Base-by-base conservation (phyloP, 2,888 invertebrate species). In the Smittia aterrima region DNA sequence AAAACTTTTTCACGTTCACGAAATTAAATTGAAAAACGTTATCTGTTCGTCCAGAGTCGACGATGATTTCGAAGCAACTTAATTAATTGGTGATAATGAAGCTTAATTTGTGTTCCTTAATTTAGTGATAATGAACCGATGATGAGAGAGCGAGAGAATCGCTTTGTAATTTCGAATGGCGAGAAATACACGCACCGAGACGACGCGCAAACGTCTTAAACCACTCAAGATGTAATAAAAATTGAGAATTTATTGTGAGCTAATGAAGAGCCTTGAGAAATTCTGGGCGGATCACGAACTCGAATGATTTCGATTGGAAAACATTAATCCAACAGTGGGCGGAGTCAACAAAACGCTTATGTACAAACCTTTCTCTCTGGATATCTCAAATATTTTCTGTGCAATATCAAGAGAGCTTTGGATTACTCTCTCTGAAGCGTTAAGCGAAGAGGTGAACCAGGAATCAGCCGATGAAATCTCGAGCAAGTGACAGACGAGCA, bases 1-100 rank as follows among this genome's bases (percentile, higher is more conserved):
- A 41, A 47, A 68, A 40, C 13, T 68, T 58, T 58, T 18, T 58
- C 3, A 53, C 6, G 4, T 38, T 38, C 38, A 38, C 38, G 4
- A 38, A 7, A 38, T 38, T 38, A 7, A 4, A 38, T 7, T 38
- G 38, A 7, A 38, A 38, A 38, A 38, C 9, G 38, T 38, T n/a
- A n/a, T n/a, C n/a, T n/a, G n/a, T n/a, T n/a, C 47, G 16, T 47
- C 16, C 47, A 2, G 7, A 47, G 47, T n/a, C 47, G 47, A 6
- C 9, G 32, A 32, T 9, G 9, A 47, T 47, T 47, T n/a, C 16
- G n/a, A 47, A n/a, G 32, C 16, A 16, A 47, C 25, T 68, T 68
- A 68, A 68, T 68, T 68, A 70, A 70, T 70, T 54, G 53, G 18
- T n/a, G 53, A 70, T 70, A 70, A 70, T 70, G 70, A 70, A 4